Conservation (phyloP, 2,888 invertebrate genomes). For the Ametastegia equiseti region DNA sequence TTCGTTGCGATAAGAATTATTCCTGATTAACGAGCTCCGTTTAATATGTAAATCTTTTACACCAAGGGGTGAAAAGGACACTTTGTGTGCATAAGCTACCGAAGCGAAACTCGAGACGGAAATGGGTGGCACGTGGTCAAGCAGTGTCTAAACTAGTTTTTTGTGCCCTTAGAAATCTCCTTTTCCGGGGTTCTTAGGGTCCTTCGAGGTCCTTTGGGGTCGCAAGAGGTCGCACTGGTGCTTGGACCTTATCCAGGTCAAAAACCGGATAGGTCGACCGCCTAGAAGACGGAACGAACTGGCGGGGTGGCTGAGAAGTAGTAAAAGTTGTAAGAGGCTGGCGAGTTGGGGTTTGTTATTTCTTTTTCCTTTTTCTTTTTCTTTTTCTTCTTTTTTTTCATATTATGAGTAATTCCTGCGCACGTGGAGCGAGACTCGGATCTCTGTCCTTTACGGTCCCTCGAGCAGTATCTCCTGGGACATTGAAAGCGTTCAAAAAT, state of each 20-base stretch:
- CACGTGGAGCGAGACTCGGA: not conserved
- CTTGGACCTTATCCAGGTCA: constrained; percentile 28
- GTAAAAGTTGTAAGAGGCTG: not conserved
- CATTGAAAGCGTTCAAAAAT: constrained; percentile 71
- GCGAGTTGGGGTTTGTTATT: not conserved
- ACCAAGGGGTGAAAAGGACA: constrained; percentile 13
- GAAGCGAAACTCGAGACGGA: constrained; percentile 38
- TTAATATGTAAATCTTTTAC: not conserved
- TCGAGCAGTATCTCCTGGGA: constrained; percentile 45
- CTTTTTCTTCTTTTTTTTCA: too few relatives aligned
- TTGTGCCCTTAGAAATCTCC: constrained; percentile 21
- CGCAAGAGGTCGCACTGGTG: constrained; percentile 26
- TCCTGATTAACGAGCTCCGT: not conserved
- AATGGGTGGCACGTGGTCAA: constrained; percentile 67
- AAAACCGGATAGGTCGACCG: constrained; percentile 18
- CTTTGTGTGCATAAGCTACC: not conserved
- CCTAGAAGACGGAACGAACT: constrained; percentile 23
- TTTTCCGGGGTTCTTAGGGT: constrained; percentile 33
- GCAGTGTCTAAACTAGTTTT: constrained; percentile 73
- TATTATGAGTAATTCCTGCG: constrained; percentile 20
- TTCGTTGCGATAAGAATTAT: not conserved
- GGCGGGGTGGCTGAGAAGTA: not conserved
- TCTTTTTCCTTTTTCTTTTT: too few relatives aligned
- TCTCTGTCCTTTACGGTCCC: constrained; percentile 32
- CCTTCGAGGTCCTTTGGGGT: constrained; percentile 33